These are phyloP conservation scores for Anas georgica DNA, from an alignment of 2,797 vertebrate genomes.

Conservation along the genomic window DNA sequence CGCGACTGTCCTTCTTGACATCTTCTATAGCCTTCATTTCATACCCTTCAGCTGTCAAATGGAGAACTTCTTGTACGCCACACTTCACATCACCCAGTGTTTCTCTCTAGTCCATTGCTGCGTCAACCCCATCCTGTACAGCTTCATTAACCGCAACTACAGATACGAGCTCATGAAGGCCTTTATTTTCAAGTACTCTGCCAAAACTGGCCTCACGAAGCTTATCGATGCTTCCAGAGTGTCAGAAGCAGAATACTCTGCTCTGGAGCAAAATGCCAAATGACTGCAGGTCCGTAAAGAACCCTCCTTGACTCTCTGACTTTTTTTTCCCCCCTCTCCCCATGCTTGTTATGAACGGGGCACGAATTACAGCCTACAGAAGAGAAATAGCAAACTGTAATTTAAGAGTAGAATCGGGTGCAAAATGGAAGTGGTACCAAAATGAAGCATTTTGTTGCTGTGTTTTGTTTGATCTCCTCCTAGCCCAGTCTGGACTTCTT, in stretches of 20 bases:
- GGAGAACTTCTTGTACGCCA: slow-evolving; percentile 88
- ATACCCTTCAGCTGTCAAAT: slow-evolving; percentile 88
- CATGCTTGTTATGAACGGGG: not conserved
- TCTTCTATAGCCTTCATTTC: slow-evolving; percentile 87
- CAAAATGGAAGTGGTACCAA: slow-evolving; percentile 24
- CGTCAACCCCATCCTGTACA: slow-evolving; percentile 95
- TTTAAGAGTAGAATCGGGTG: not conserved
- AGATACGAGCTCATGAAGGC: slow-evolving; percentile 98
- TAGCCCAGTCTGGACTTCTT: not conserved
- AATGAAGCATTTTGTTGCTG: not conserved
- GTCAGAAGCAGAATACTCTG: slow-evolving; percentile 90
- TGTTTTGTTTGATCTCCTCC: slow-evolving; percentile 10
- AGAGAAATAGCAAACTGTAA: slow-evolving; percentile 22
- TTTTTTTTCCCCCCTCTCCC: not conserved
- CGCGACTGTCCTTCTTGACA: slow-evolving; percentile 84
- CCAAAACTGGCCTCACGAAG: slow-evolving; percentile 90
- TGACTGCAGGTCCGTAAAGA: slow-evolving; percentile 2
- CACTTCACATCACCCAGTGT: slow-evolving; percentile 92
- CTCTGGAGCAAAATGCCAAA: slow-evolving; percentile 79
- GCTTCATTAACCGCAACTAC: slow-evolving; percentile 94
- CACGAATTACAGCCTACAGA: not conserved
- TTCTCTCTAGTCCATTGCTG: slow-evolving; percentile 95
- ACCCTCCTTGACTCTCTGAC: not conserved
- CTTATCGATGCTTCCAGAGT: slow-evolving; percentile 89
- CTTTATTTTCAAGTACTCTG: slow-evolving; percentile 97